These are phyloP conservation scores for Eulemur rufifrons DNA, from an alignment of 2,113 vertebrate species.

Conservation along the genomic window DNA sequence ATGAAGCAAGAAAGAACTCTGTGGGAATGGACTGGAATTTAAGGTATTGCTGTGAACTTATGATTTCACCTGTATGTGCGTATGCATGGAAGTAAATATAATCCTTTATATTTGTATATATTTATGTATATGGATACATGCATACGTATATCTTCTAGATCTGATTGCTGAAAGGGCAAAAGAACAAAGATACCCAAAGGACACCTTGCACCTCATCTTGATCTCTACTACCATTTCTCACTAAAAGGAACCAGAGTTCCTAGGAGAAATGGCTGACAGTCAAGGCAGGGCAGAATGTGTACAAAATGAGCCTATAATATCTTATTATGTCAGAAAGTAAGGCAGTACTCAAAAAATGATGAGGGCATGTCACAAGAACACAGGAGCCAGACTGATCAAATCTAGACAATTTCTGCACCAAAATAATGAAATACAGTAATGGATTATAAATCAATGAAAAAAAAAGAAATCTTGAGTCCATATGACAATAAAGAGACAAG, in stretches of 20 bases:
- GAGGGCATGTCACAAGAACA: neutral
- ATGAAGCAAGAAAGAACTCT: neutral
- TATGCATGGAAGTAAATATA: neutral
- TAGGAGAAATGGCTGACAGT: neutral
- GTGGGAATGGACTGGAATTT: neutral
- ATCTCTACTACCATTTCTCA: neutral
- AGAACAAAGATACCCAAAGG: neutral
- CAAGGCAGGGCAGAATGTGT: neutral
- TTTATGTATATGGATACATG: neutral
- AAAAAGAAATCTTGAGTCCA: neutral
- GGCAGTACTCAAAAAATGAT: neutral
- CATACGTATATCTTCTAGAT: neutral
- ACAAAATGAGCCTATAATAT: neutral
- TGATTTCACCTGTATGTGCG: neutral
- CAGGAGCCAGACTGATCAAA: neutral
- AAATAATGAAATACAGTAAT: neutral
- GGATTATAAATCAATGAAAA: neutral
- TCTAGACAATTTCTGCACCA: neutral
- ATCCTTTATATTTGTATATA: neutral
- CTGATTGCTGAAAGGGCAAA: neutral
- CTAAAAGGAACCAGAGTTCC: neutral
- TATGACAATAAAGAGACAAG: neutral
- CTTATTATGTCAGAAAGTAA: neutral
- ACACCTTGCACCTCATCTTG: neutral
- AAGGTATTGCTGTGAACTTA: neutral